phyloP scores from a whole-genome alignment of 1,140 invertebrate species.

The Acromyrmex charruanus region DNA sequence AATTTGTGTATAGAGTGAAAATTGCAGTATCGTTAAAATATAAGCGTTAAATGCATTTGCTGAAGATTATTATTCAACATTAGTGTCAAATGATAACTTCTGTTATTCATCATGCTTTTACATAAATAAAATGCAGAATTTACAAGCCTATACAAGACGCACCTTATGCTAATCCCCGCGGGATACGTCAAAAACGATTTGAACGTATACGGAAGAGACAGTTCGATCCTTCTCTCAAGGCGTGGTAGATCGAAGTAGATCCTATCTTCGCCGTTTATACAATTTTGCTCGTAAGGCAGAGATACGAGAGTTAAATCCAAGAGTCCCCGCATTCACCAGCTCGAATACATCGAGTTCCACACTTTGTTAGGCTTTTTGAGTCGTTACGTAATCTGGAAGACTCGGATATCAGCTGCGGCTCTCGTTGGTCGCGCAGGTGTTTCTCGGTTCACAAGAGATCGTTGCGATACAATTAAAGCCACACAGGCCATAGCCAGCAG shows the following conservation, averaged over 20 bases:
- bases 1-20: neutral
- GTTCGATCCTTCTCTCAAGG: constrained; percentile 68
- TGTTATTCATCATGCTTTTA: constrained; percentile 58
- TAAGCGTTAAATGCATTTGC: neutral
- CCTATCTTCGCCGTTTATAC: constrained; percentile 72
- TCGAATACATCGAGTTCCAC: constrained; percentile 66
- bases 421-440: constrained; percentile 70
- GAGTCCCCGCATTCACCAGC: constrained; percentile 40
- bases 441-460: constrained; percentile 62
- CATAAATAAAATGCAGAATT: constrained; percentile 51
- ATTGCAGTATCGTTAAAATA: neutral
- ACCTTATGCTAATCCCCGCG: constrained; percentile 65
- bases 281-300: constrained; percentile 64
- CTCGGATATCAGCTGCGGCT: constrained; percentile 65
- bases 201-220: constrained; percentile 68
- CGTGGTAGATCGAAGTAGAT: constrained; percentile 67
- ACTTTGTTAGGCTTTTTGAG: constrained; percentile 67
- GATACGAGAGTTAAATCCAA: constrained; percentile 59
- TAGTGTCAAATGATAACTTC: constrained; percentile 60
- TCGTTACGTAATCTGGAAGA: constrained; percentile 74
- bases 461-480: constrained; percentile 71
- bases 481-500: constrained; percentile 39
- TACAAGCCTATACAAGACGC: constrained; percentile 59
- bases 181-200: constrained; percentile 72
- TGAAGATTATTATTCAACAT: constrained; percentile 50